Evolutionary conservation across 2,888 invertebrate genomes (phyloP).

Genomic region (Chymomyza caudatula): DNA sequence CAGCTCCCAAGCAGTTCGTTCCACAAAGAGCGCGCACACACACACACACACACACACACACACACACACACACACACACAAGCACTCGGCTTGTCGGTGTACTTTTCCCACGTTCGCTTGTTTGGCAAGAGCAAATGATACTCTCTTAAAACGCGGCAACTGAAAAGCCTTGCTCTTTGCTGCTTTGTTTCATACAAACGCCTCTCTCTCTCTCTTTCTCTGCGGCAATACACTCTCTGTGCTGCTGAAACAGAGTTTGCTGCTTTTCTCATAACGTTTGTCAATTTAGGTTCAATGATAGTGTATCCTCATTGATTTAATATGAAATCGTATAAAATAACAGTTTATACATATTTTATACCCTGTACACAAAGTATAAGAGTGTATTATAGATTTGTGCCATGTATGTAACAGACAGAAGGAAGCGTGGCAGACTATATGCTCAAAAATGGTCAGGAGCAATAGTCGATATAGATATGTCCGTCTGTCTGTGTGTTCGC

Average conservation of each 20-base stretch:
- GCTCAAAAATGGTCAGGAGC: too few species aligned
- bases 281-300: too few species aligned
- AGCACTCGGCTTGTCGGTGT: background rate
- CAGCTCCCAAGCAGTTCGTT: constrained; percentile 43
- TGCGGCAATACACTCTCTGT: background rate
- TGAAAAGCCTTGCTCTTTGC: background rate
- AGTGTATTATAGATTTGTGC: too few species aligned
- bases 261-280: background rate
- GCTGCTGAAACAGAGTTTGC: background rate
- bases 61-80: background rate
- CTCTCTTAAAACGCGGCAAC: background rate
- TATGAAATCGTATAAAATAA: too few species aligned
- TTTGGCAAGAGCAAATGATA: background rate
- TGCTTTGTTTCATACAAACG: too few species aligned
- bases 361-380: too few species aligned
- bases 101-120: background rate
- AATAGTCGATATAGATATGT: too few species aligned
- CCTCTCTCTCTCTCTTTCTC: background rate
- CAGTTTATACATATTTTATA: too few species aligned
- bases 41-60: constrained; percentile 6
- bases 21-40: background rate
- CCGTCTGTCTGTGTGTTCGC: too few species aligned
- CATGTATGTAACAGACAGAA: too few species aligned
- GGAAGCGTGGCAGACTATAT: too few species aligned
- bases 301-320: too few species aligned